Conservation (phyloP, 2,113 vertebrate genomes). For the Dicaeum eximium region DNA sequence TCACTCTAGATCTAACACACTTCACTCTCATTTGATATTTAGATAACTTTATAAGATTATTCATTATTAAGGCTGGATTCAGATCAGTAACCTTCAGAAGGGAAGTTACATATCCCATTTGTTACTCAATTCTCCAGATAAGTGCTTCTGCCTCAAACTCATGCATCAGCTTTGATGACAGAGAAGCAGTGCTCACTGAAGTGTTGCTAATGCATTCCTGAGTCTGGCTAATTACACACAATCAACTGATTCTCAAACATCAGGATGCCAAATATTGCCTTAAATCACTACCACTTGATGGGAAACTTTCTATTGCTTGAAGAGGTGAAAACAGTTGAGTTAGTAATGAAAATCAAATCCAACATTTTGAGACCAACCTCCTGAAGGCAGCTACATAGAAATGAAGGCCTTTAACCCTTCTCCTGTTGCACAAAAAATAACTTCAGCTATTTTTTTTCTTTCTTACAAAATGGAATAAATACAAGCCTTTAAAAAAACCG, state of each 20-base stretch:
- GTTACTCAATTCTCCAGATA: background rate
- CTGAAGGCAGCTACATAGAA: background rate
- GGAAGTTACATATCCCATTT: conserved; percentile 10
- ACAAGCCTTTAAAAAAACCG: background rate
- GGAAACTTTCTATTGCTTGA: conserved; percentile 18
- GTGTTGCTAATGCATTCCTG: conserved; percentile 2
- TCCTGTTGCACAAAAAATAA: background rate
- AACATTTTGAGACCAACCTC: background rate
- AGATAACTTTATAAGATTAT: background rate
- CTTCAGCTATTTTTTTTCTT: background rate
- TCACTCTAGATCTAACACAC: background rate
- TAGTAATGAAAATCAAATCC: conserved; percentile 1
- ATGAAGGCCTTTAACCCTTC: background rate
- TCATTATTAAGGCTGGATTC: background rate
- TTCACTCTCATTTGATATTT: background rate
- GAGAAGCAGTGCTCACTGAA: background rate
- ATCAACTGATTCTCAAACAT: conserved; percentile 37
- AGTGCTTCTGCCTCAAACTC: conserved; percentile 17
- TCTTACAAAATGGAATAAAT: background rate
- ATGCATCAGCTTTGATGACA: background rate
- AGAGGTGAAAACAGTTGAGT: conserved; percentile 1
- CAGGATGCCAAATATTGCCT: conserved; percentile 4
- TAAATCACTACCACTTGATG: conserved; percentile 32
- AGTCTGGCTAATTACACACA: conserved; percentile 41
- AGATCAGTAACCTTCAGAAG: background rate